phyloP scores from a whole-genome alignment of 2,797 vertebrate genomes.

The Parotocinclus haroldoi region DNA sequence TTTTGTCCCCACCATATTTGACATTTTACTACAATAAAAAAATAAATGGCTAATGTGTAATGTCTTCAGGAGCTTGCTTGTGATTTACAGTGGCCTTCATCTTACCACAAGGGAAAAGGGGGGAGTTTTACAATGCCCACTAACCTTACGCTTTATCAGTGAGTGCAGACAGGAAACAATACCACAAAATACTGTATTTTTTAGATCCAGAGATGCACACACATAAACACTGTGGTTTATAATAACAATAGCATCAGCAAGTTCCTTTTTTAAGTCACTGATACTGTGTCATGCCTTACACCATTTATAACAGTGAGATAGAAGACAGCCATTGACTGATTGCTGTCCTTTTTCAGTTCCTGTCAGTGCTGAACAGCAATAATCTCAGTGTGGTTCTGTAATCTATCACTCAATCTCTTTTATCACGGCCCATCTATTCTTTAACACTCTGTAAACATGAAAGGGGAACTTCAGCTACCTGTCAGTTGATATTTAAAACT shows the following conservation, averaged over 20 bases:
- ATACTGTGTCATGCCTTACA: background rate
- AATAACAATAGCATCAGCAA: background rate
- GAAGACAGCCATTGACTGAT: background rate
- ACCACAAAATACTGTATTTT: conserved; percentile 23
- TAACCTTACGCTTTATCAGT: conserved; percentile 62
- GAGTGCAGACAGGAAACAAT: conserved; percentile 63
- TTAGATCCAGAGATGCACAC: background rate
- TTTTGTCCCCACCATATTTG: too few species aligned
- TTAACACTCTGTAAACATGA: conserved; percentile 44
- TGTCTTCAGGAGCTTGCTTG: too few species aligned
- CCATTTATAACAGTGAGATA: background rate
- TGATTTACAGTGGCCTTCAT: conserved; percentile 14
- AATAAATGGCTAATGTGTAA: too few species aligned
- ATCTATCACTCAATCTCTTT: conserved; percentile 43
- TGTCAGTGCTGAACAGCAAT: conserved; percentile 30
- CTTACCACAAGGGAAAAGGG: conserved; percentile 41
- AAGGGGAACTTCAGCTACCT: conserved; percentile 74
- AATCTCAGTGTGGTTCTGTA: conserved; percentile 56
- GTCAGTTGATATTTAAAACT: conserved; percentile 84
- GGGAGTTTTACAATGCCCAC: conserved; percentile 56
- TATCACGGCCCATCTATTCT: conserved; percentile 36
- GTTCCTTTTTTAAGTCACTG: conserved; percentile 7
- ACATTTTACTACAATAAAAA: too few species aligned
- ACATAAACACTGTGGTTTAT: conserved; percentile 16
- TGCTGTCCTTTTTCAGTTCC: conserved; percentile 11